Evolutionary conservation across 2,797 vertebrate species (phyloP).

Genomic region (Arvicola amphibius): DNA sequence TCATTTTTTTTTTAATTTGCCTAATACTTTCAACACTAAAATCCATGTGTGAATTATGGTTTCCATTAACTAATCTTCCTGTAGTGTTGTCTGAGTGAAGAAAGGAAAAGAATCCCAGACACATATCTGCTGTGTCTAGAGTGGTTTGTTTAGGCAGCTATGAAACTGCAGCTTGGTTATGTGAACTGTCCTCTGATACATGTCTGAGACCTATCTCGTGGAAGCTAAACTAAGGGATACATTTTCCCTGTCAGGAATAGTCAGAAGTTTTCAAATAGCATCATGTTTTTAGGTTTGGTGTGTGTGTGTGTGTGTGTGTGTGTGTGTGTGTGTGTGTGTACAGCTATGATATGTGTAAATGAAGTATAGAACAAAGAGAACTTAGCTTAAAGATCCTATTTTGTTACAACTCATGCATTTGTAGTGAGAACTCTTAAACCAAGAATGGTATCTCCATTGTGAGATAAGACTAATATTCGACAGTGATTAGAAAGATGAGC

Average conservation of each 20-base stretch:
- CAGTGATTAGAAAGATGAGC: neutral
- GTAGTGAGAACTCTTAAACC: neutral
- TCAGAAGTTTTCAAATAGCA: slow-evolving; percentile 15
- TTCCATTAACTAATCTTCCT: slow-evolving; percentile 4
- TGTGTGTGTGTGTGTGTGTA: too few species aligned
- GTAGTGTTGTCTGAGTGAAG: neutral
- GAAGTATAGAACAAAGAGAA: neutral
- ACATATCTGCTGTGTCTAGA: neutral
- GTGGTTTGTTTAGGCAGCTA: neutral
- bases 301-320: neutral
- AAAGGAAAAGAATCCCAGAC: neutral
- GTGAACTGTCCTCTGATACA: neutral
- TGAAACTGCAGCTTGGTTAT: neutral
- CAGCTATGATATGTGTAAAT: neutral
- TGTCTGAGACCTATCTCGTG: neutral
- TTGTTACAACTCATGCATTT: neutral
- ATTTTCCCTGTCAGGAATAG: neutral
- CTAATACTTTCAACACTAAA: slow-evolving; percentile 1
- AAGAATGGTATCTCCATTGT: neutral
- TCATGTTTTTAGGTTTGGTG: neutral
- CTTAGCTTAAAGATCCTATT: neutral
- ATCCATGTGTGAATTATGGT: neutral
- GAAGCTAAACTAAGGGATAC: neutral
- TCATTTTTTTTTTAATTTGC: neutral
- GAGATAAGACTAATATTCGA: neutral